A percentile compares a stretch with the other conserved stretches of the same genome.
These are phyloP conservation scores for Tragopan temminckii DNA, from an alignment of 2,797 vertebrate genomes.

Conservation along the genomic window DNA sequence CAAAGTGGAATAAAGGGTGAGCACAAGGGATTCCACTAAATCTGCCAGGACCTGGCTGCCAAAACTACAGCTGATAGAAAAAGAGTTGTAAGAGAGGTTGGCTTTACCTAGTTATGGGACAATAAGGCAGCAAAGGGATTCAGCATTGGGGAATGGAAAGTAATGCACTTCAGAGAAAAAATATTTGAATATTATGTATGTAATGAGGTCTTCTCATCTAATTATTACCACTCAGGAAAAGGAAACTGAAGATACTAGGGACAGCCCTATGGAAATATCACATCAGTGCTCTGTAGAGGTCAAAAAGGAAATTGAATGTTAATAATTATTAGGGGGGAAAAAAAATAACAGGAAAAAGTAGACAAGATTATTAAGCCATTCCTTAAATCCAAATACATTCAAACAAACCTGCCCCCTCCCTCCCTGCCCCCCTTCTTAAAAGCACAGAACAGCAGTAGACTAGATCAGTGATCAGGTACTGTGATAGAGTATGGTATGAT, in stretches of 20 bases:
- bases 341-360: background rate
- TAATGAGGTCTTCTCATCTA: constrained; percentile 13
- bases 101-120: fast-evolving
- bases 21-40: background rate
- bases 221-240: background rate
- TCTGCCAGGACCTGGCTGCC: background rate
- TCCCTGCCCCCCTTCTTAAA: background rate
- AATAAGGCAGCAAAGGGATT: background rate
- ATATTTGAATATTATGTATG: background rate
- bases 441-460: background rate
- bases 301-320: constrained; percentile 12
- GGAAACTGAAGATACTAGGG: background rate
- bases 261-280: background rate
- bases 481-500: background rate
- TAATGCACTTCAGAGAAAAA: background rate
- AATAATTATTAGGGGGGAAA: background rate
- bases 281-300: background rate
- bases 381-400: background rate
- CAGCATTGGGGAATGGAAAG: background rate
- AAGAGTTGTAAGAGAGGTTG: background rate
- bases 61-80: background rate
- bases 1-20: background rate
- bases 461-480: background rate
- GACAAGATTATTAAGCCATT: background rate
- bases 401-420: background rate